phyloP scores from a whole-genome alignment of 2,888 invertebrate genomes.

The Tineola bisselliella region DNA sequence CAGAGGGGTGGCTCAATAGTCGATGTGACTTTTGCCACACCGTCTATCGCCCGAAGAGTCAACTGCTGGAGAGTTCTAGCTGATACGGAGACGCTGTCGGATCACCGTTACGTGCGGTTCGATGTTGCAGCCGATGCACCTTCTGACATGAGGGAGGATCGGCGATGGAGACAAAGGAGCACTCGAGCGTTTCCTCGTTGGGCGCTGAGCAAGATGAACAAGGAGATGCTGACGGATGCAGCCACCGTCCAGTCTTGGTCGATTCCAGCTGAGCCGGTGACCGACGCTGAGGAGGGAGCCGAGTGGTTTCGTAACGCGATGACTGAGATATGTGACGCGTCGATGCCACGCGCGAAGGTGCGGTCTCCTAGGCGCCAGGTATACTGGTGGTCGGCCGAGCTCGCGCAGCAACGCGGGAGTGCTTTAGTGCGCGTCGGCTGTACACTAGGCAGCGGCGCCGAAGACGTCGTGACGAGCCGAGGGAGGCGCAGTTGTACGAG shows the following conservation, averaged over 20 bases:
- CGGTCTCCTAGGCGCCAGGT: background rate
- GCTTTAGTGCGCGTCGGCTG: background rate
- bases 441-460: background rate
- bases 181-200: slow-evolving; percentile 15
- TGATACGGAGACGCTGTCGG: too few relatives aligned
- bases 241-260: slow-evolving; percentile 14
- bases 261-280: background rate
- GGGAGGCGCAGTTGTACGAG: background rate
- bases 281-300: slow-evolving; percentile 4
- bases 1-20: too few relatives aligned
- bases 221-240: slow-evolving; percentile 15
- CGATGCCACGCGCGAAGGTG: slow-evolving; percentile 17
- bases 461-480: background rate
- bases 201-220: slow-evolving; percentile 14
- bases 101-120: too few relatives aligned
- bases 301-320: slow-evolving; percentile 12
- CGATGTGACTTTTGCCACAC: too few relatives aligned
- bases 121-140: too few relatives aligned
- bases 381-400: background rate
- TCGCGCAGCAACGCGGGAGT: background rate
- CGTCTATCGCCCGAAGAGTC: too few relatives aligned
- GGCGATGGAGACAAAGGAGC: too few relatives aligned
- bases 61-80: too few relatives aligned
- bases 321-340: slow-evolving; percentile 17
- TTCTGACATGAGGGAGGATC: too few relatives aligned